Percentiles rank a stretch among this genome's conserved stretches.
Conservation (phyloP, 2,797 vertebrate genomes). For the Gymnothorax javanicus region DNA sequence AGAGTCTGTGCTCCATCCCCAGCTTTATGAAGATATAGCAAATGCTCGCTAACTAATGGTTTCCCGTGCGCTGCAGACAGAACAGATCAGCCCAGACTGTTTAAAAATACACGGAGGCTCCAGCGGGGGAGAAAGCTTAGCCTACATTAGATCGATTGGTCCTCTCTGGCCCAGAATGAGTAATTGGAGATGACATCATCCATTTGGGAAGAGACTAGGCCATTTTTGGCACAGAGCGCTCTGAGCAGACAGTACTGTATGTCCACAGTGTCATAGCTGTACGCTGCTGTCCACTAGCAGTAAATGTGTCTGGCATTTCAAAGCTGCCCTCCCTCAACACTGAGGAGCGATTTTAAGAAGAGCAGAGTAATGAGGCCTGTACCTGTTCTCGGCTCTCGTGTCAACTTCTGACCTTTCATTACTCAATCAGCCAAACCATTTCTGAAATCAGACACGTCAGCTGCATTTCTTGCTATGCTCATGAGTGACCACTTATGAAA, state of each 20-base stretch:
- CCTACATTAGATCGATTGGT: conserved; percentile 62
- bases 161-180: conserved; percentile 50
- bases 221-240: conserved; percentile 7
- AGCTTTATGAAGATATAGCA: conserved; percentile 43
- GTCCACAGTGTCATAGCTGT: background rate
- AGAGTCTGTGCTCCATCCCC: background rate
- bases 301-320: conserved; percentile 5
- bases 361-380: background rate
- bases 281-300: background rate
- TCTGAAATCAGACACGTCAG: too few species aligned
- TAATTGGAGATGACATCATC: conserved; percentile 56
- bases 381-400: too few species aligned
- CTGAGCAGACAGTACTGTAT: conserved; percentile 17
- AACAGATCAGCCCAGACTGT: conserved; percentile 55
- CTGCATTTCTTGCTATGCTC: too few species aligned
- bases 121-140: conserved; percentile 55
- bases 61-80: conserved; percentile 37
- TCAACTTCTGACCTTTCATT: too few species aligned
- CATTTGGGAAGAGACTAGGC: conserved; percentile 33
- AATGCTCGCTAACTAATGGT: conserved; percentile 56
- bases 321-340: background rate
- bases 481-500: too few species aligned
- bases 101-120: conserved; percentile 65
- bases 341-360: background rate
- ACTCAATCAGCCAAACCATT: too few species aligned